Conservation (phyloP, 2,888 invertebrate species). For the Hirtodrosophila confusa region DNA sequence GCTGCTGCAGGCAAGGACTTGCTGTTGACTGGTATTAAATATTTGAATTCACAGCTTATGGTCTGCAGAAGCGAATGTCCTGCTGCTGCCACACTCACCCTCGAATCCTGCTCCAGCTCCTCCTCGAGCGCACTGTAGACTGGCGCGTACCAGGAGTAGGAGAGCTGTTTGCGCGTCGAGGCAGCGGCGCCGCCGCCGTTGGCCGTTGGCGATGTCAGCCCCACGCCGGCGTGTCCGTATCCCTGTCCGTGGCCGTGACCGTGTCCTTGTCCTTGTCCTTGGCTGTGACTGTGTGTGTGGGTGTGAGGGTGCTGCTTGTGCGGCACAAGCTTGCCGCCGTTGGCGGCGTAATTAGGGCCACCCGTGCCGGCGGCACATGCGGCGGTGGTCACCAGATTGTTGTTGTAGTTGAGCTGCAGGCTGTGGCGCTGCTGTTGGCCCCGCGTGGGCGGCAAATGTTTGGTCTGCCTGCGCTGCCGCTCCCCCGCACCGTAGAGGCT, state of each 20-base stretch:
- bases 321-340: conserved; percentile 64
- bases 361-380: conserved; percentile 49
- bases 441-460: conserved; percentile 67
- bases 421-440: conserved; percentile 82
- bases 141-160: conserved; percentile 85
- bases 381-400: conserved; percentile 78
- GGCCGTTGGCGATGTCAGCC: conserved; percentile 50
- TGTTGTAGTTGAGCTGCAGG: conserved; percentile 81
- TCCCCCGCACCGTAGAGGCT: conserved; percentile 65
- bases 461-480: conserved; percentile 57
- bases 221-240: conserved; percentile 37
- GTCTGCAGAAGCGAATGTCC: no score
- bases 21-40: no score
- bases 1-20: no score
- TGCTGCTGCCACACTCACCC: conserved; percentile 70
- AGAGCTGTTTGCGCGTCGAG: conserved; percentile 82
- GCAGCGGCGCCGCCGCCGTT: conserved; percentile 69
- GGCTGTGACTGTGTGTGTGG: conserved; percentile 24
- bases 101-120: conserved; percentile 84
- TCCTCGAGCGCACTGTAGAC: conserved; percentile 84
- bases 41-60: no score
- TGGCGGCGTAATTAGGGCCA: conserved; percentile 58
- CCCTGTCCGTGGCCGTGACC: conserved; percentile 29
- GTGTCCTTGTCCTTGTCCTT: conserved; percentile 28
- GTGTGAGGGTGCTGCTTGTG: conserved; percentile 63